Base-by-base conservation (phyloP, 2,888 invertebrate genomes). In the Nomada fucata region DNA sequence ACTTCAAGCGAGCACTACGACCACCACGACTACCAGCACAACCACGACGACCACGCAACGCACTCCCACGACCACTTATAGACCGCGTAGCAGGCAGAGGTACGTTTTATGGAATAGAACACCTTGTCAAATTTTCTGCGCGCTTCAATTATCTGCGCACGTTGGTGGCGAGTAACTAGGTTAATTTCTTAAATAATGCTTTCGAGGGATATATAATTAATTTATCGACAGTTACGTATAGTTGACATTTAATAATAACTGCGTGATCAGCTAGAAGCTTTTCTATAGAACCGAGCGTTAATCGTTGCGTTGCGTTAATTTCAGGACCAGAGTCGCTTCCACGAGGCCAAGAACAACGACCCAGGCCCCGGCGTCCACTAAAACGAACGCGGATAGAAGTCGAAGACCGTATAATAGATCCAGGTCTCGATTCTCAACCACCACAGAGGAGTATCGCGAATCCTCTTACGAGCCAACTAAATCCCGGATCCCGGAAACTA, bases 361-460 rank as follows among this genome's bases (percentile, higher is more conserved):
- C 4, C 89, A 90, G 7, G 61, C 88, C 36, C 5, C 36, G 0
- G 76, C 89, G n/a, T 65, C 90, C 7, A 77, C 88, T 0, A 90
- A 86, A 63, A 75, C 88, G 4, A 84, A 75, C 52, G 81, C 75
- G 26, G 93, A 93, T 1, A 90, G 91, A 83, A 83, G 89, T 7
- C 88, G 92, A 72, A 89, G 93, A 84, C 93, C 93, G 23, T 88
- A 90, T 36, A 91, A 89, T 44, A 90, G 93, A 80, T 90, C 93
- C 11, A 91, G 92, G 78, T 91, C 92, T 7, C 90, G 91, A 13
- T 87, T 82, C 70, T 86, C 88, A 9, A 90, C 92, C 3, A 93
- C 93, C 2, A 93, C 93, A 7, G 93, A 93, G 65, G 90, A 92
- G n/a, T 92, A 92, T 72, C 84, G 78, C 0, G 92, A 93, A 42